Evolutionary conservation across 23 tunicate species (phyloP).

Genomic region (Phallusia fumigata): DNA sequence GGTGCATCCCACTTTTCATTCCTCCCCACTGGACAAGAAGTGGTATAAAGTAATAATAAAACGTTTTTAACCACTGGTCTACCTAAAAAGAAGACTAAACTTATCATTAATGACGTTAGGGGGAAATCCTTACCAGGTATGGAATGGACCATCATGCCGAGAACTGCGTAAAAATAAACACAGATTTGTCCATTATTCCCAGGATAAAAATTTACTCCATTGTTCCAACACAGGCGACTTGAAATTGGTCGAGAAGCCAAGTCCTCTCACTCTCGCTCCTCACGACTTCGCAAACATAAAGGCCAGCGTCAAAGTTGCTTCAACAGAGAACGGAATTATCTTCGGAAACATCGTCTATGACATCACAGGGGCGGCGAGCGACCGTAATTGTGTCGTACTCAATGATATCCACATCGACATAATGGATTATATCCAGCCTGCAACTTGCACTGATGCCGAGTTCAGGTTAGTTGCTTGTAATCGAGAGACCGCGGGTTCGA

Average conservation of each 20-base stretch:
- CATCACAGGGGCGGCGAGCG: constrained; percentile 86
- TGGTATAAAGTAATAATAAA: no score
- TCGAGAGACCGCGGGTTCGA: neutral
- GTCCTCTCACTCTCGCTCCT: constrained; percentile 94
- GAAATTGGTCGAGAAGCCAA: constrained; percentile 95
- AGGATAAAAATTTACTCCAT: no score
- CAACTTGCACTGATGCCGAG: constrained; percentile 84
- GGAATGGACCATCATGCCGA: no score
- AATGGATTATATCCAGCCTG: constrained; percentile 98
- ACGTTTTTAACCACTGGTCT: no score
- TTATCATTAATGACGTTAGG: no score
- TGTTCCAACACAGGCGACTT: constrained; percentile 61
- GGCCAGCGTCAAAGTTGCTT: constrained; percentile 95
- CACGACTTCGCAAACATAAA: constrained; percentile 98
- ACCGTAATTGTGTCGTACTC: constrained; percentile 95
- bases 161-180: no score
- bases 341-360: constrained; percentile 99
- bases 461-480: constrained; percentile 57
- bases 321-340: constrained; percentile 96
- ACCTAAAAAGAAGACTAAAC: no score
- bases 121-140: no score
- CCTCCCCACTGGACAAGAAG: no score
- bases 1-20: no score
- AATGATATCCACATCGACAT: constrained; percentile 98
- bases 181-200: no score